These are phyloP conservation scores for Cyphomyrmex costatus DNA, from an alignment of 1,140 invertebrate genomes.

Conservation along the genomic window DNA sequence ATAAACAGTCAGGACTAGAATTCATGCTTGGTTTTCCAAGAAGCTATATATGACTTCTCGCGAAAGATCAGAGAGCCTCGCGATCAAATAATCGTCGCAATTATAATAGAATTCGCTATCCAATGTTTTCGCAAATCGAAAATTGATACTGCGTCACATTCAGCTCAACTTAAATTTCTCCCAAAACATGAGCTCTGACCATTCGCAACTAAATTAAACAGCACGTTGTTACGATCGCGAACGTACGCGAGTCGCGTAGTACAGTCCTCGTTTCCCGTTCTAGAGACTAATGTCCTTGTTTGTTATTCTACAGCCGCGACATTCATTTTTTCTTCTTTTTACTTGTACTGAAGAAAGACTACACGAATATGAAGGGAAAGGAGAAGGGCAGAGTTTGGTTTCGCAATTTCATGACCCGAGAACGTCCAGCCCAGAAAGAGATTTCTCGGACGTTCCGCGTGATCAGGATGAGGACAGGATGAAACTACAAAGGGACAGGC, in stretches of 20 bases:
- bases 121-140: background rate
- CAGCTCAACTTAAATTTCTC: background rate
- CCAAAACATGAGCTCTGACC: background rate
- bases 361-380: no score
- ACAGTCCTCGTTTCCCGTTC: constrained; percentile 32
- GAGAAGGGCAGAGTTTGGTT: background rate
- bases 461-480: background rate
- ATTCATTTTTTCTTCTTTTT: constrained; percentile 20
- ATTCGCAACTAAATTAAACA: background rate
- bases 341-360: background rate
- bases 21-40: background rate
- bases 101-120: background rate
- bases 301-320: constrained; percentile 40
- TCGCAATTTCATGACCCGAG: background rate
- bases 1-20: background rate
- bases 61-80: background rate
- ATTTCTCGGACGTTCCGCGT: constrained; percentile 36
- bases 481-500: no score
- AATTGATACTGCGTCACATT: background rate
- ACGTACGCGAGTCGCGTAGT: background rate
- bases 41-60: background rate
- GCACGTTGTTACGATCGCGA: background rate
- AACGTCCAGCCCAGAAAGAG: constrained; percentile 59
- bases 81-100: background rate
- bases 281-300: constrained; percentile 60